These are phyloP conservation scores for Camponotus floridanus DNA, from an alignment of 1,140 invertebrate species.

Conservation along the genomic window DNA sequence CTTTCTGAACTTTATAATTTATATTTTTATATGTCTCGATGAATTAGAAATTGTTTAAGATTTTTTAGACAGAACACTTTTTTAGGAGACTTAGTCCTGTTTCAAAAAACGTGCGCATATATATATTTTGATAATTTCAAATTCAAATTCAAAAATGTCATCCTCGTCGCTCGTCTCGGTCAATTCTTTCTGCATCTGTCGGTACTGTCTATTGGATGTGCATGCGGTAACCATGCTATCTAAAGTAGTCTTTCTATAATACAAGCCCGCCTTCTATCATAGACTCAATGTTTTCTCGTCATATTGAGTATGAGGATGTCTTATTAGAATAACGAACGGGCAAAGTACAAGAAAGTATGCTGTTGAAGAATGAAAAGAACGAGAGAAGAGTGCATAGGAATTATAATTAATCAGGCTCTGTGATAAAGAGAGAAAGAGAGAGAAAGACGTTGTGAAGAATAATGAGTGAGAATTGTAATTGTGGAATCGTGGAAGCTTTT, in stretches of 20 bases:
- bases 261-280: conserved; percentile 52
- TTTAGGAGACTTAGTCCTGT: background rate
- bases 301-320: conserved; percentile 11
- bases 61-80: background rate
- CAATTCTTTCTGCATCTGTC: conserved; percentile 32
- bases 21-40: too few species aligned
- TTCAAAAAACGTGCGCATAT: conserved; percentile 35
- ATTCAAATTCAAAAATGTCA: conserved; percentile 21
- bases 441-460: conserved; percentile 17
- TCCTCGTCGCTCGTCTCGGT: conserved; percentile 1
- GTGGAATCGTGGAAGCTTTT: conserved; percentile 35
- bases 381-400: background rate
- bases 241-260: conserved; percentile 49
- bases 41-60: background rate
- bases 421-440: conserved; percentile 5
- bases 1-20: background rate
- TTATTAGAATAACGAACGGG: conserved; percentile 13
- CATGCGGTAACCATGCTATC: conserved; percentile 57
- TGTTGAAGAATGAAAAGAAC: conserved; percentile 7
- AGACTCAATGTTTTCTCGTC: background rate
- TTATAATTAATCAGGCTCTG: background rate
- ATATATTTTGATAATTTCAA: background rate
- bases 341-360: conserved; percentile 2
- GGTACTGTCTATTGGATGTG: conserved; percentile 32
- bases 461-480: conserved; percentile 48